Conservation (phyloP, 2,113 vertebrate genomes). For the Mustela nigripes region DNA sequence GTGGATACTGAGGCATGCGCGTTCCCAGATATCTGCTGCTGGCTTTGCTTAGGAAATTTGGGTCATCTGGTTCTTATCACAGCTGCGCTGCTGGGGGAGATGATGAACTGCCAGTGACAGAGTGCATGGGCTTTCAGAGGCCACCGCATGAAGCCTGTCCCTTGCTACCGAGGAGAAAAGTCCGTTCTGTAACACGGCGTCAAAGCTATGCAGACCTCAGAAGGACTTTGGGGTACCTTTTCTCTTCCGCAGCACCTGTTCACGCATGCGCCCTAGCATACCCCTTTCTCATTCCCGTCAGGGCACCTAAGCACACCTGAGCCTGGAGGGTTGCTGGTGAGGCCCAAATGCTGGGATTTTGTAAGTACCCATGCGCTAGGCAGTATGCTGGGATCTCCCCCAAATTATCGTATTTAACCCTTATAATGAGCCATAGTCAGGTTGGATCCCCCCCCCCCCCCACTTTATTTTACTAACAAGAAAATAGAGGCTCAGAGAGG, state of each 20-base stretch:
- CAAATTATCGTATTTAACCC: background rate
- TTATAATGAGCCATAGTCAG: background rate
- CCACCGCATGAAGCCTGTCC: slow-evolving; percentile 75
- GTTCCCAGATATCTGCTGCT: slow-evolving; percentile 70
- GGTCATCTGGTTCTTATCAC: slow-evolving; percentile 87
- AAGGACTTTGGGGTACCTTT: background rate
- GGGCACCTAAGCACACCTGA: background rate
- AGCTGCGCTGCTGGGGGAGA: slow-evolving; percentile 70
- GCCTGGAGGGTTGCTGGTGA: background rate
- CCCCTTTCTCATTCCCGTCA: background rate
- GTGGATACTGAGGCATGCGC: slow-evolving; percentile 67
- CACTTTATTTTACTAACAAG: background rate
- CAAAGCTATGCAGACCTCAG: background rate
- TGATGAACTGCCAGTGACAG: slow-evolving; percentile 85
- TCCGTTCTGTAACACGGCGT: background rate
- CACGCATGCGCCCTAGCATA: rapidly evolving
- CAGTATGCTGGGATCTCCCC: background rate
- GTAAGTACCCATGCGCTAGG: background rate
- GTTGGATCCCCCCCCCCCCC: background rate
- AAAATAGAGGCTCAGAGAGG: background rate
- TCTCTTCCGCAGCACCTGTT: background rate
- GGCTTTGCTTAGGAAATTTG: slow-evolving; percentile 83
- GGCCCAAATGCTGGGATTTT: background rate
- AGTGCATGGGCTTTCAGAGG: slow-evolving; percentile 75
- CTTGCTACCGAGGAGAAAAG: slow-evolving; percentile 83